Conservation (phyloP, 2,113 vertebrate genomes). For the Leptodactylus fuscus region DNA sequence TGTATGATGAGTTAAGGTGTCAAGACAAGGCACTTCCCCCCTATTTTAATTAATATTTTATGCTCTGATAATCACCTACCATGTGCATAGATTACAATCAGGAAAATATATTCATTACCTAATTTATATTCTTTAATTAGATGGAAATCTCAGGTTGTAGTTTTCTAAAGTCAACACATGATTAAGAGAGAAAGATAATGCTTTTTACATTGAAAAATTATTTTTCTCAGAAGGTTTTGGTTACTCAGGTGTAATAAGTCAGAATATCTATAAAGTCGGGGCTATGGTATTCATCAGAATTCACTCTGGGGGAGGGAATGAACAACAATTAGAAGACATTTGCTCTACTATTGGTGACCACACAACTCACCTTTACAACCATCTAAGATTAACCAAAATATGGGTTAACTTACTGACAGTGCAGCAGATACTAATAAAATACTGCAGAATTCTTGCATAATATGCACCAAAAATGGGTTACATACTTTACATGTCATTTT, state of each 20-base stretch:
- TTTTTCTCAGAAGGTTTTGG: conserved; percentile 56
- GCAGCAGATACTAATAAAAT: too few species aligned
- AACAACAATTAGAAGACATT: neutral
- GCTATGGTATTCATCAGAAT: neutral
- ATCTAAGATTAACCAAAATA: too few species aligned
- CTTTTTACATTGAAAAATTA: conserved; percentile 62
- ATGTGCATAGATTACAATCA: conserved; percentile 68
- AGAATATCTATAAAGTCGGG: neutral
- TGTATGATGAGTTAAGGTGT: conserved; percentile 10
- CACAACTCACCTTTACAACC: too few species aligned
- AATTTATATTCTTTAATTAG: conserved; percentile 77
- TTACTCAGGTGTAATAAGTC: conserved; percentile 64
- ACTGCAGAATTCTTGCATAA: too few species aligned
- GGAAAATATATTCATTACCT: conserved; percentile 78
- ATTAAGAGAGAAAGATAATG: conserved; percentile 64
- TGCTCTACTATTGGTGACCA: too few species aligned
- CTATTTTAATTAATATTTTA: conserved; percentile 77
- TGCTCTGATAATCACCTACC: conserved; percentile 74
- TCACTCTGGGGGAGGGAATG: neutral
- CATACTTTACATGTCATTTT: too few species aligned
- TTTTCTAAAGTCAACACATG: conserved; percentile 63
- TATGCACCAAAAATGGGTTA: too few species aligned
- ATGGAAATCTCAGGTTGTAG: conserved; percentile 66
- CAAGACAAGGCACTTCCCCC: neutral
- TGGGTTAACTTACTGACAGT: too few species aligned